Evolutionary conservation across 2,888 invertebrate species (phyloP).

Genomic region (Ischnura elegans): DNA sequence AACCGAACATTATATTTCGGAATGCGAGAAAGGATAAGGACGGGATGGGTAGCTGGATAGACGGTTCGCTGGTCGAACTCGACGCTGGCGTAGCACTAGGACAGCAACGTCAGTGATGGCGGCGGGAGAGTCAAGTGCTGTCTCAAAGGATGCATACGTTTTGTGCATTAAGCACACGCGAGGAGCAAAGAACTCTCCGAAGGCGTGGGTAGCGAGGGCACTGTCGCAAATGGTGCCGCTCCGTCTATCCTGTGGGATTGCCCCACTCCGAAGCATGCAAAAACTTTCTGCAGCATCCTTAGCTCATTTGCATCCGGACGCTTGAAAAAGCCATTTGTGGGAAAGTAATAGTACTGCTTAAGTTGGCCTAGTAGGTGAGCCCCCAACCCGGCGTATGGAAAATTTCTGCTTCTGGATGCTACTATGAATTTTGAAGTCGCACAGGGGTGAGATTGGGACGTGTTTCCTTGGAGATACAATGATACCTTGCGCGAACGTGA

Average conservation of each 20-base stretch:
- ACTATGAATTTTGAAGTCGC: background rate
- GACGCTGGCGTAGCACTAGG: background rate
- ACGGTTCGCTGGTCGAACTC: background rate
- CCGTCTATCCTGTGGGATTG: background rate
- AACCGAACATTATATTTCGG: conserved; percentile 24
- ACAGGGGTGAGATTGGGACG: background rate
- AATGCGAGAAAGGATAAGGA: background rate
- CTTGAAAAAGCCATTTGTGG: background rate
- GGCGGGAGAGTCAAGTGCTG: background rate
- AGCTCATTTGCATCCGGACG: background rate
- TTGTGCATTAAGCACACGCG: background rate
- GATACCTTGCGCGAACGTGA: too few species aligned
- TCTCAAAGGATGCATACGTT: conserved; percentile 20
- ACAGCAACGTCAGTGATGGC: background rate
- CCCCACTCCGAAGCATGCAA: background rate
- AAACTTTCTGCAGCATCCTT: background rate
- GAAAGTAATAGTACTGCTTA: background rate
- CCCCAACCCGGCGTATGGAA: background rate
- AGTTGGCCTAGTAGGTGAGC: background rate
- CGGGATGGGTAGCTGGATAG: background rate
- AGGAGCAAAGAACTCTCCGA: background rate
- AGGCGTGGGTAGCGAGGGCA: background rate
- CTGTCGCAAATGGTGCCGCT: background rate
- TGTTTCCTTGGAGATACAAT: too few species aligned
- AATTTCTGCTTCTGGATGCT: background rate